phyloP scores from a whole-genome alignment of 2,888 invertebrate species.

The Drosophila mimetica region DNA sequence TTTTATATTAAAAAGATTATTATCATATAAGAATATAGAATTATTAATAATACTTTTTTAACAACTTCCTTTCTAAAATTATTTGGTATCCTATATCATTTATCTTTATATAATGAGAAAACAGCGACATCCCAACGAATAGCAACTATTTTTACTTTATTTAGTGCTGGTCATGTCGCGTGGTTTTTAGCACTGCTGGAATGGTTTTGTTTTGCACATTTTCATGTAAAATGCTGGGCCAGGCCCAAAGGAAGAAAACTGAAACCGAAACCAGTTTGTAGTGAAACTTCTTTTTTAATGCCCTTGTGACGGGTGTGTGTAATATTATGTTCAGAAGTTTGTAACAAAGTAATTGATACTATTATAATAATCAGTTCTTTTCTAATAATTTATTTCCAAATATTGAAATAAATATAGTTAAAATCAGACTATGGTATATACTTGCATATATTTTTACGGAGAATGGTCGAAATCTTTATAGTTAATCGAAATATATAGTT shows the following conservation, averaged over 20 bases:
- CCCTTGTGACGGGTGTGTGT: neutral
- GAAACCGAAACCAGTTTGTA: constrained; percentile 70
- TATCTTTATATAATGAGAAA: neutral
- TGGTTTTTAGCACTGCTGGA: constrained; percentile 27
- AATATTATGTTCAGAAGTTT: neutral
- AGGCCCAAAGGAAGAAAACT: constrained; percentile 32
- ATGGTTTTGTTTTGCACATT: constrained; percentile 68
- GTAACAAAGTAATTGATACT: neutral
- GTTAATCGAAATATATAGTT: too few species aligned
- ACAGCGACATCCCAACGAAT: neutral
- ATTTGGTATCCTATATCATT: neutral
- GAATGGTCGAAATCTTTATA: too few species aligned
- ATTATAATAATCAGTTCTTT: neutral
- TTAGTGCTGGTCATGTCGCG: constrained; percentile 17
- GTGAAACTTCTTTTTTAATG: constrained; percentile 50
- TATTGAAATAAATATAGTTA: too few species aligned
- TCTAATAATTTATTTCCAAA: neutral
- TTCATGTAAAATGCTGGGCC: constrained; percentile 63
- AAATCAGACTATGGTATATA: too few species aligned
- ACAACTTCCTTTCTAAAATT: too few species aligned
- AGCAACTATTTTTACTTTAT: constrained; percentile 7
- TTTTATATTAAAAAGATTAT: too few species aligned
- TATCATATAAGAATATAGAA: too few species aligned
- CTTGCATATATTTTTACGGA: too few species aligned
- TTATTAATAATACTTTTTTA: too few species aligned